Conservation (phyloP, 1,140 invertebrate species). For the Carcinoscorpius rotundicauda region DNA sequence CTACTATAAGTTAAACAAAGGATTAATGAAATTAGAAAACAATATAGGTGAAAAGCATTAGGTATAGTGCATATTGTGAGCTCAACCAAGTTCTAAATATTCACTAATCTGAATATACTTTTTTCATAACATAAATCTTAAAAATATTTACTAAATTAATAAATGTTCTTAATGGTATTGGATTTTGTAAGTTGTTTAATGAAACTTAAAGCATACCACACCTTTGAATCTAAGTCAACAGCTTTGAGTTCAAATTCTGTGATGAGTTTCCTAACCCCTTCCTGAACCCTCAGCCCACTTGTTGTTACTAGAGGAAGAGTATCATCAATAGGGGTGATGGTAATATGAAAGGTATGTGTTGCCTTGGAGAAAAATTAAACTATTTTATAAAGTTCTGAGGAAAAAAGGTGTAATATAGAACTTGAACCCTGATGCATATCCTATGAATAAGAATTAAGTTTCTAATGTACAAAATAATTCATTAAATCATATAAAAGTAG, state of each 20-base stretch:
- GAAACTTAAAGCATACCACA: neutral
- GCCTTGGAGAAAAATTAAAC: slow-evolving; percentile 4
- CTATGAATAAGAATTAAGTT: neutral
- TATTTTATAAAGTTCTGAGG: neutral
- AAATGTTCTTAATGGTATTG: no score
- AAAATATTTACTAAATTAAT: no score
- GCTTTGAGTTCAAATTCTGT: slow-evolving; percentile 14
- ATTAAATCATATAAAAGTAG: no score
- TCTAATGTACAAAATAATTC: no score
- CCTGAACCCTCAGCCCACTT: slow-evolving; percentile 1
- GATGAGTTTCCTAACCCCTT: slow-evolving; percentile 11
- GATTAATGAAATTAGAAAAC: no score
- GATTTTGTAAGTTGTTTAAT: no score
- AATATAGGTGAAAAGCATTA: no score
- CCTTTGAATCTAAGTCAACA: slow-evolving; percentile 10
- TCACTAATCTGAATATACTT: no score
- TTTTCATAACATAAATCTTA: no score
- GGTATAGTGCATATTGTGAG: no score
- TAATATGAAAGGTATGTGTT: slow-evolving; percentile 11
- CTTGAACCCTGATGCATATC: neutral
- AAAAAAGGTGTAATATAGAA: neutral
- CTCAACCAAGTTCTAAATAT: no score
- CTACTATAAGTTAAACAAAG: no score
- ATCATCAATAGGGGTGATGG: slow-evolving; percentile 4
- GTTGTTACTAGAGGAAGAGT: slow-evolving; percentile 7